Base-by-base conservation (phyloP, 1,140 invertebrate genomes). In the Copidosoma floridanum region DNA sequence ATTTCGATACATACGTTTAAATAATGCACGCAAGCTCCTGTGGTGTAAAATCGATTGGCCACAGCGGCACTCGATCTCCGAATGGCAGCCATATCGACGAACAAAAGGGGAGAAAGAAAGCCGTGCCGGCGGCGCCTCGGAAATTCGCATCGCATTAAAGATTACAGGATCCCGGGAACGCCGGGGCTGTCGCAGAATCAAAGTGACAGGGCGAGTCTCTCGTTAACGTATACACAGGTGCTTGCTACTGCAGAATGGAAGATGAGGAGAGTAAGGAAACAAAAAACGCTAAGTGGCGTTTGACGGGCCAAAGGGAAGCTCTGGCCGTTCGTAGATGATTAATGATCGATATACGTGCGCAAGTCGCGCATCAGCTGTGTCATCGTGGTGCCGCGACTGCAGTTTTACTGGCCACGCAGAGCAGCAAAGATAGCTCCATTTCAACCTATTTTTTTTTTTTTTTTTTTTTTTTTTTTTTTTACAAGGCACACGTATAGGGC, bases 351-450 rank as follows among this genome's bases (percentile, higher is more conserved):
- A 20, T 6, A n/a, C 40, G 40, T 6, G 40, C 14, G 10, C 14
- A 41, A 41, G 5, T 12, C 40, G n/a, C 12, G 24, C 18, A 21
- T n/a, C n/a, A n/a, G 66, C 68, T 65, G 67, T 76, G 71, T 77
- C 73, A 74, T 75, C 70, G 71, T 65, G 57, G 61, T 50, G 27
- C 26, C n/a, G n/a, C n/a, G n/a, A n/a, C n/a, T n/a, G n/a, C n/a
- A n/a, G n/a, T n/a, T n/a, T n/a, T n/a, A n/a, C n/a, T n/a, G n/a
- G n/a, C n/a, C n/a, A n/a, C n/a, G n/a, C n/a, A n/a, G n/a, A n/a
- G n/a, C n/a, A n/a, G n/a, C n/a, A n/a, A n/a, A n/a, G 52, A 53
- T 29, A 37, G 46, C 43, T 47, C 53, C 60, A 67, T 65, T 64
- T 57, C 52, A 32, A 16, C 21, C 21, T 46, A 5, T 21, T 37